Evolutionary conservation across 2,113 vertebrate genomes (phyloP).

Genomic region (Pionites leucogaster): DNA sequence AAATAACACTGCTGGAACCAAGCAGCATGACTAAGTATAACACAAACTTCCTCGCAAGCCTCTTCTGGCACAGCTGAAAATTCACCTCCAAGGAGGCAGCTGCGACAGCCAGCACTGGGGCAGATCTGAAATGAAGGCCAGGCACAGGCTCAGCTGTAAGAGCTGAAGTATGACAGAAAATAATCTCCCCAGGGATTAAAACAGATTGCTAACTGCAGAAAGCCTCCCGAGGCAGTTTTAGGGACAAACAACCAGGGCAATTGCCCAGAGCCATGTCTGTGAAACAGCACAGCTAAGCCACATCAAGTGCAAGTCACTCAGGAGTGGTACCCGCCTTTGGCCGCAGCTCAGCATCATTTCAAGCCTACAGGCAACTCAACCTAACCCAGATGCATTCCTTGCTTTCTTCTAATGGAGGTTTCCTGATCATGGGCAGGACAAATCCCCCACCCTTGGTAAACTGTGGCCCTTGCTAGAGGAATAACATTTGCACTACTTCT

Average conservation of each 20-base stretch:
- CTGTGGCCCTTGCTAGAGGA: neutral
- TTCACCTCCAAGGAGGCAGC: slow-evolving; percentile 20
- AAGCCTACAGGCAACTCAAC: neutral
- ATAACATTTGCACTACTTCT: neutral
- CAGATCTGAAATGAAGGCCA: slow-evolving; percentile 1
- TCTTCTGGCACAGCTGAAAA: slow-evolving; percentile 37
- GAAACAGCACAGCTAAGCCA: neutral
- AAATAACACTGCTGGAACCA: slow-evolving; percentile 27
- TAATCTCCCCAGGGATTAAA: slow-evolving; percentile 27
- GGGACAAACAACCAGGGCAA: neutral
- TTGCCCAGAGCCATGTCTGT: neutral
- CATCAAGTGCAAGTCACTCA: neutral
- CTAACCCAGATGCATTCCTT: neutral
- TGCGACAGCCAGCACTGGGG: neutral
- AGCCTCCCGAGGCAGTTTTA: neutral
- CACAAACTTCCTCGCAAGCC: slow-evolving; percentile 13
- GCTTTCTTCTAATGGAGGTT: neutral
- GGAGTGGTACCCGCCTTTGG: neutral
- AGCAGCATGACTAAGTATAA: slow-evolving; percentile 25
- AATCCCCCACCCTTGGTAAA: neutral
- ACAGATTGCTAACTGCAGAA: slow-evolving; percentile 37
- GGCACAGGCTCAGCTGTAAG: neutral
- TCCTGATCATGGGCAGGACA: neutral
- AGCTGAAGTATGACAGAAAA: slow-evolving; percentile 11
- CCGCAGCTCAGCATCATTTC: neutral